Evolutionary conservation across 2,888 invertebrate genomes (phyloP).

Genomic region (Leptarthrus brevirostris): DNA sequence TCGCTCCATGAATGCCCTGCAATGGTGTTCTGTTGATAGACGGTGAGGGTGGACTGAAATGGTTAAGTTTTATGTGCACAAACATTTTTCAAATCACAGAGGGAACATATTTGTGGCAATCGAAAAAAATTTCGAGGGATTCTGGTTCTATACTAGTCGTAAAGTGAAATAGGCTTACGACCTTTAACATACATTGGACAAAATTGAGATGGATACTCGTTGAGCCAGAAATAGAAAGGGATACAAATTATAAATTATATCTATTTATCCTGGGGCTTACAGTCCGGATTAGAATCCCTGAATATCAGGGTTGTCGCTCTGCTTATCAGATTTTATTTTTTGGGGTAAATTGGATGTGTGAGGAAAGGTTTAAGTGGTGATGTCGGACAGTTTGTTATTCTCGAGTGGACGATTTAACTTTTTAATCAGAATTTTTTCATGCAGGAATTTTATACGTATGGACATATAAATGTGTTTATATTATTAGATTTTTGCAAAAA

Average conservation of each 20-base stretch:
- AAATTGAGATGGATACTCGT: conserved; percentile 44
- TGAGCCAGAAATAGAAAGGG: conserved; percentile 11
- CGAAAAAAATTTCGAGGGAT: conserved; percentile 40
- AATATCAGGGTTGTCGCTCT: conserved; percentile 43
- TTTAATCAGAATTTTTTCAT: conserved; percentile 4
- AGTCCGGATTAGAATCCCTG: conserved; percentile 26
- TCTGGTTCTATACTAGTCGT: conserved; percentile 25
- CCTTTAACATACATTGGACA: conserved; percentile 42
- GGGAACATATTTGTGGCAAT: conserved; percentile 46
- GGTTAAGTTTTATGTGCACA: conserved; percentile 42
- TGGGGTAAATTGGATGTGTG: conserved; percentile 40
- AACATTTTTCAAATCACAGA: conserved; percentile 46
- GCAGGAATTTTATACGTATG: too few species aligned
- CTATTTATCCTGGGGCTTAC: conserved; percentile 44
- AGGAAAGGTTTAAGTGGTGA: conserved; percentile 36
- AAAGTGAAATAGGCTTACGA: conserved; percentile 47
- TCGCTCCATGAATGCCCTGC: conserved; percentile 1
- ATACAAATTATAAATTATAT: conserved; percentile 46
- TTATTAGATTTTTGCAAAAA: too few species aligned
- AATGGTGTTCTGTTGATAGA: neutral
- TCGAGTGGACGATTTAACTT: neutral
- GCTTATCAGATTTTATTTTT: conserved; percentile 46
- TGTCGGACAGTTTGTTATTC: conserved; percentile 32
- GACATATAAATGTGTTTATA: too few species aligned
- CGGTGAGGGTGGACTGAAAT: neutral